Base-by-base conservation (phyloP, 1,140 invertebrate genomes). In the Latrodectus geometricus region DNA sequence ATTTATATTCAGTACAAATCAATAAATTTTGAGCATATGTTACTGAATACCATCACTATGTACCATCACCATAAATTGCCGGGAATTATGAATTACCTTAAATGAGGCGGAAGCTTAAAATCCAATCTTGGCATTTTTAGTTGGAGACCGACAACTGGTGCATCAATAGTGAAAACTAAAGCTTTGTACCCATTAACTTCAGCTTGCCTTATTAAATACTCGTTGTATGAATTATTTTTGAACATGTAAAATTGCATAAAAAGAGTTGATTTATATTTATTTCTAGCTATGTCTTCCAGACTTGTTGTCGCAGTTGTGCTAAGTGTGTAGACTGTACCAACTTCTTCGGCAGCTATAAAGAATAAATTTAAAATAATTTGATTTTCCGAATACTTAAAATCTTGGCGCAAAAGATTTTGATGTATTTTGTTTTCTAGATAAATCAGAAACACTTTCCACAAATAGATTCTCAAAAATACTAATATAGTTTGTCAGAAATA, bases 241-340 rank as follows among this genome's bases (percentile, higher is more conserved):
- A 96, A 97, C 88, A 98, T 94, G 89, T 97, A 98, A 0, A 98
- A 91, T 90, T 98, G 96, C 90, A 97, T 94, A 91, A 72, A 97
- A 94, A 87, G 93, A 95, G 89, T 96, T 96, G 88, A 98, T 94
- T 88, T 97, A 98, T 94, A 91, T 7, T 96, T 96, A 14, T 52
- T 68, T 4, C 52, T 49, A 0, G 95, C 95, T 0, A 98, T 94
- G 90, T 98, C 96, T 92, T 98, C 97, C 77, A 98, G 93, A 49
- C 95, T 96, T 84, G 93, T 94, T 0, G 96, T 98, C 0, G 96
- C 93, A 65, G 98, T 93, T 0, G 97, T 98, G 87, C 96, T 97
- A 54, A 97, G 91, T 56, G 95, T 97, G 89, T 95, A 97, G 69
- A 97, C 93, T 0, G 95, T 95, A 7, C 94, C 94, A 81, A 93